These are phyloP conservation scores for Dryoscopus gambensis DNA, from an alignment of 2,113 vertebrate genomes.

Conservation along the genomic window DNA sequence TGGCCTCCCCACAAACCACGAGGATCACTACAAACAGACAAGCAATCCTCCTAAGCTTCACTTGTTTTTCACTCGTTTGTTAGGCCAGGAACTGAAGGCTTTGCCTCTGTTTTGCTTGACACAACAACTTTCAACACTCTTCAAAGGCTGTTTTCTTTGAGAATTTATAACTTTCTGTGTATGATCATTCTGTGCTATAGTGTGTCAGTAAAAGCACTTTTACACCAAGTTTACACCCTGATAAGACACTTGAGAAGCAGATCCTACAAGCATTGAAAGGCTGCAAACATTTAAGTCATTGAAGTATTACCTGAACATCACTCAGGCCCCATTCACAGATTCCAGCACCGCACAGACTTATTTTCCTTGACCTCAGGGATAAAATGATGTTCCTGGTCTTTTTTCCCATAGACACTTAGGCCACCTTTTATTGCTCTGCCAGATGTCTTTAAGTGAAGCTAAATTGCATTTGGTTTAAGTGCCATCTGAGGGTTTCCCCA, in stretches of 20 bases:
- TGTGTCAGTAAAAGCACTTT: not conserved
- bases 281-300: not conserved
- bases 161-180: not conserved
- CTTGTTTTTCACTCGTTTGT: not conserved
- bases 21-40: not conserved
- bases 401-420: not conserved
- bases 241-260: not conserved
- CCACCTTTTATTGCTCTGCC: not conserved
- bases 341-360: not conserved
- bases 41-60: not conserved
- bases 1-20: slow-evolving; percentile 19
- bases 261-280: not conserved
- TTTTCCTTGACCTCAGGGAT: not conserved
- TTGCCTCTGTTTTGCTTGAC: not conserved
- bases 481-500: not conserved
- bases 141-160: not conserved
- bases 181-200: not conserved
- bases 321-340: not conserved
- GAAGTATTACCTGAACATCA: not conserved
- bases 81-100: not conserved
- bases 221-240: not conserved
- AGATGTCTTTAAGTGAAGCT: not conserved
- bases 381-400: not conserved
- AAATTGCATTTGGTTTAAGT: not conserved
- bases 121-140: not conserved